phyloP scores from a whole-genome alignment of 2,888 invertebrate species.

The Sericinus montela region DNA sequence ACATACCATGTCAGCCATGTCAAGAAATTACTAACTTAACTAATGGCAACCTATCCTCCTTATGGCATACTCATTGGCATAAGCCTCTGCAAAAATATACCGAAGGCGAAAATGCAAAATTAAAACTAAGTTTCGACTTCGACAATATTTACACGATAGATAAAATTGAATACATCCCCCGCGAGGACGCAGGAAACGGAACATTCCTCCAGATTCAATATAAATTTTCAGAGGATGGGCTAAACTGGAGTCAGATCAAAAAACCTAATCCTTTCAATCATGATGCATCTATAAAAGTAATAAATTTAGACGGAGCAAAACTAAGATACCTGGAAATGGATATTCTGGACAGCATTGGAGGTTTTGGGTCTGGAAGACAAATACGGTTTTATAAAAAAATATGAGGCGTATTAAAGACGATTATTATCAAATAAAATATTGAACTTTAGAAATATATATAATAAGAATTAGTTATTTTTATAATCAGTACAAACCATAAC shows the following conservation, averaged over 20 bases:
- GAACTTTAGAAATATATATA: too few relatives aligned
- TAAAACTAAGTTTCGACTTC: slow-evolving; percentile 33
- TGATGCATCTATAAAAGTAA: slow-evolving; percentile 41
- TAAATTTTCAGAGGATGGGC: slow-evolving; percentile 41
- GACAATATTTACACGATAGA: slow-evolving; percentile 34
- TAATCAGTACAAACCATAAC: too few relatives aligned
- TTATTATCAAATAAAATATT: too few relatives aligned
- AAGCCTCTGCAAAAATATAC: slow-evolving; percentile 22
- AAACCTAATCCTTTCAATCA: slow-evolving; percentile 35
- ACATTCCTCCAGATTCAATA: slow-evolving; percentile 50
- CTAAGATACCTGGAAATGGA: slow-evolving; percentile 47
- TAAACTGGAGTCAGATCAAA: slow-evolving; percentile 42
- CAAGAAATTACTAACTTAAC: slow-evolving; percentile 32
- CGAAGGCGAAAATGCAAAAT: slow-evolving; percentile 14
- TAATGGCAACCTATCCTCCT: slow-evolving; percentile 21
- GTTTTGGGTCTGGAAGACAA: slow-evolving; percentile 55
- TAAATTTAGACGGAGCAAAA: slow-evolving; percentile 33
- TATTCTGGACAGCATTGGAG: slow-evolving; percentile 45
- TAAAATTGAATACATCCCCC: slow-evolving; percentile 52
- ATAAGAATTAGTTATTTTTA: too few relatives aligned
- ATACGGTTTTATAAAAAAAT: slow-evolving; percentile 37
- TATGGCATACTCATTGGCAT: slow-evolving; percentile 36
- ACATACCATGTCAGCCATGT: slow-evolving; percentile 31
- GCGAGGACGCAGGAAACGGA: slow-evolving; percentile 55
- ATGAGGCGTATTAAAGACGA: too few relatives aligned